Base-by-base conservation (phyloP, 2,888 invertebrate species). In the Parochlus steinenii region DNA sequence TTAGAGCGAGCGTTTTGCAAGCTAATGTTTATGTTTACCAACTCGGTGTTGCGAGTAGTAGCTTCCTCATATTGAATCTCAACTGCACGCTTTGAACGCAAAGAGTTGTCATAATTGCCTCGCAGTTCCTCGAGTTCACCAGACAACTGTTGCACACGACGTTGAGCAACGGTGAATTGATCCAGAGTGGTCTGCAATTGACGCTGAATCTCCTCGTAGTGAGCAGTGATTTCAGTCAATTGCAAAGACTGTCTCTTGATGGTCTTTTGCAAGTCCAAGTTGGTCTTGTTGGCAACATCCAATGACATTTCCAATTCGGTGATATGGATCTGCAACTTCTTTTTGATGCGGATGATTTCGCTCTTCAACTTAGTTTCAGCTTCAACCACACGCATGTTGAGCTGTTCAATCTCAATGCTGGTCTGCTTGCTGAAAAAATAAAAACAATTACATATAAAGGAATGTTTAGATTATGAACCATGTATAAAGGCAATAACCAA, bases 251-350 rank as follows among this genome's bases (percentile, higher is more conserved):
- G 92, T 61, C 86, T 92, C 77, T 95, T 95, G 70, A 92, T 82
- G 54, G 87, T 85, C 73, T 92, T 90, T 65, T 93, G 92, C 58
- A 93, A 71, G 58, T 92, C 89, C 55, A 93, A 79, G 71, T 93
- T 93, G 67, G 81, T 89, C 71, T 95, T 90, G 74, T 97, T 95
- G 66, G 92, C 86, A 49, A 90, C 86, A 64, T 95, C 95, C 62
- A 98, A 74, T 38, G 89, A 83, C 69, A 93, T 74, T 62, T 93
- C 93, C 54, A 95, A 67, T 62, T 95, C 93, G 50, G 92, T 92
- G 64, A 95, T 93, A 55, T 89, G 89, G 58, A 92, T 83, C 67
- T 92, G 92, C 59, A 92, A 69, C 82, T 95, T 95, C 89, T 95
- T 95, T 81, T 93, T 93, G 68, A 95, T 85, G 64, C 93, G 86